These are phyloP conservation scores for Guaruba guarouba DNA, from an alignment of 2,113 vertebrate genomes.

Conservation along the genomic window DNA sequence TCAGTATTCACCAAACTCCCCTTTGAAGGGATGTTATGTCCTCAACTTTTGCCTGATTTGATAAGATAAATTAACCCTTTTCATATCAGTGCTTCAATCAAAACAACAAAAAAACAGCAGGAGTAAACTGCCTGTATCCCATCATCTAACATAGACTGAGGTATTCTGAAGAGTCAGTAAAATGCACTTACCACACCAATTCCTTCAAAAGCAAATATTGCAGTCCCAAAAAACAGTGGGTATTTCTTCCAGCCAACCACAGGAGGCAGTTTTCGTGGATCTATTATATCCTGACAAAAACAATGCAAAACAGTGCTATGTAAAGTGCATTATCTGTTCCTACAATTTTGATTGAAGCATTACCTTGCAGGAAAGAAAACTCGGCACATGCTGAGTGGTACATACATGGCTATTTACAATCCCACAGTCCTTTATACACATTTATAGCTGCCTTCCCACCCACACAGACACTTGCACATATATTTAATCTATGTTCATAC, in stretches of 20 bases:
- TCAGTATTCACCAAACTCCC: not conserved
- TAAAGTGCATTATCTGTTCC: not conserved
- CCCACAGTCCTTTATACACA: not conserved
- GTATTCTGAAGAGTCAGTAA: not conserved
- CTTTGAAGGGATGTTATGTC: not conserved
- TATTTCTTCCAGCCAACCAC: conserved; percentile 82
- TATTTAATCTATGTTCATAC: not conserved
- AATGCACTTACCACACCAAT: conserved; percentile 84
- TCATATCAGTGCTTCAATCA: not conserved
- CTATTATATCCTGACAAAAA: conserved; percentile 74
- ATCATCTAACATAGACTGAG: not conserved
- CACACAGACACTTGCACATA: not conserved
- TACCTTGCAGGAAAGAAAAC: not conserved
- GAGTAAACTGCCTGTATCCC: not conserved
- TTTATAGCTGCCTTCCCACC: not conserved
- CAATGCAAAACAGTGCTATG: not conserved
- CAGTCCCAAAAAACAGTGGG: conserved; percentile 86
- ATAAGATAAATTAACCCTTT: not conserved
- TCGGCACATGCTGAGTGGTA: not conserved
- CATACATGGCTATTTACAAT: not conserved
- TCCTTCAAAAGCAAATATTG: conserved; percentile 89
- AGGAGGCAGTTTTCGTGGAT: conserved; percentile 74
- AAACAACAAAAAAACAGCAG: not conserved
- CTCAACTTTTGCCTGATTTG: not conserved
- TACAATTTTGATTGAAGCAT: not conserved